These are phyloP conservation scores for Seira ritae DNA, from an alignment of 2,888 invertebrate genomes.

Conservation along the genomic window DNA sequence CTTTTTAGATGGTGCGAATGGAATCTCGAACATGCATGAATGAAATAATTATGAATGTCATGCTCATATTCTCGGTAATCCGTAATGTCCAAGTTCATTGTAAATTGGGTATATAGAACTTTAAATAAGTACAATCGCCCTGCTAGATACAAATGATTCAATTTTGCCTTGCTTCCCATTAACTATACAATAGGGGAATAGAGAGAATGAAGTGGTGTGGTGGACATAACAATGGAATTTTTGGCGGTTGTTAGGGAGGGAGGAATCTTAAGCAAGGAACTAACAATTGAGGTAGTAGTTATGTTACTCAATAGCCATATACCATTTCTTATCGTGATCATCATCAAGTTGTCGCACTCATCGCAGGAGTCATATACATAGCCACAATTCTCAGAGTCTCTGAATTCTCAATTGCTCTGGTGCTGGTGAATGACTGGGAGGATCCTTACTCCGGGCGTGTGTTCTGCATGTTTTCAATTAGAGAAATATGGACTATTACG, in stretches of 20 bases:
- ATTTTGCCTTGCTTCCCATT: conserved; percentile 11
- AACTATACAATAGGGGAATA: no score
- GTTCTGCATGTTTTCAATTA: conserved; percentile 30
- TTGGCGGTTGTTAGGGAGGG: conserved; percentile 6
- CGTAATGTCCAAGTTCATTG: conserved; percentile 2
- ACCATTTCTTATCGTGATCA: conserved; percentile 9
- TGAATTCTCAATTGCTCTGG: neutral
- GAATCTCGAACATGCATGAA: neutral
- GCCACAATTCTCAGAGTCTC: no score
- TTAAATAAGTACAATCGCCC: no score
- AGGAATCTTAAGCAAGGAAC: conserved; percentile 21
- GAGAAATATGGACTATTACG: conserved; percentile 14
- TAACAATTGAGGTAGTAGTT: conserved; percentile 11
- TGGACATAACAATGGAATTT: conserved; percentile 21
- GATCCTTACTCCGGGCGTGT: conserved; percentile 32
- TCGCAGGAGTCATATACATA: no score
- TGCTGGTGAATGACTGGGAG: conserved; percentile 12
- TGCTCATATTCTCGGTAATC: neutral
- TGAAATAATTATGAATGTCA: neutral
- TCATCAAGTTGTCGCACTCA: neutral
- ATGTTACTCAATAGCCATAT: neutral
- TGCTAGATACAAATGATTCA: conserved; percentile 21
- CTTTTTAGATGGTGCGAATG: neutral
- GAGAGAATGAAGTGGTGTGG: neutral
- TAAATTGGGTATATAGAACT: no score